phyloP scores from a whole-genome alignment of 1,140 invertebrate genomes.

The Ooceraea biroi region DNA sequence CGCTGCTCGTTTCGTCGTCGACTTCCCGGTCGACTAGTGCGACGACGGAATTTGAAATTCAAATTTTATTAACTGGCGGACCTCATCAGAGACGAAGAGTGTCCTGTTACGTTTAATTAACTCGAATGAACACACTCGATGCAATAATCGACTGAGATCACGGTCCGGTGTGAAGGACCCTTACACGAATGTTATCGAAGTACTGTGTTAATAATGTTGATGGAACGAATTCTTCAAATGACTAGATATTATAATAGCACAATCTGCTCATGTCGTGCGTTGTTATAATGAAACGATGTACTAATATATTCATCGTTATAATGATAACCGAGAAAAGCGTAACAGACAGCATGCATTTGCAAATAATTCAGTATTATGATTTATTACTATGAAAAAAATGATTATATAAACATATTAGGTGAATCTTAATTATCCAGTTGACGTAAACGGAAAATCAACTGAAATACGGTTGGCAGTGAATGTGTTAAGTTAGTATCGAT shows the following conservation, averaged over 20 bases:
- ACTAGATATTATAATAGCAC: not conserved
- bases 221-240: not conserved
- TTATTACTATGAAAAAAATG: no score
- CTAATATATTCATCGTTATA: no score
- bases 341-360: no score
- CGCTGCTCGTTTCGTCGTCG: constrained; percentile 31
- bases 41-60: constrained; percentile 54
- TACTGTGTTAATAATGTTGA: constrained; percentile 24
- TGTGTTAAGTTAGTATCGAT: no score
- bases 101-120: constrained; percentile 61
- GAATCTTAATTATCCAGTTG: no score
- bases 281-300: no score
- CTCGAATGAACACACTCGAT: constrained; percentile 38
- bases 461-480: no score
- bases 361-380: no score
- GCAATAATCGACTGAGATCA: constrained; percentile 43
- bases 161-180: not conserved
- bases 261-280: not conserved
- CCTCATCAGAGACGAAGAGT: constrained; percentile 46
- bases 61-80: constrained; percentile 59
- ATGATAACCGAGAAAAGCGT: no score
- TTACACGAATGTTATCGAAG: constrained; percentile 34
- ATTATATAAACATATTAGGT: no score
- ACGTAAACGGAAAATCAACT: no score
- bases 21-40: not conserved